Evolutionary conservation across 2,797 vertebrate species (phyloP), one percentile per base, ranked within the genome.

Genomic region (Cuculus canorus): DNA sequence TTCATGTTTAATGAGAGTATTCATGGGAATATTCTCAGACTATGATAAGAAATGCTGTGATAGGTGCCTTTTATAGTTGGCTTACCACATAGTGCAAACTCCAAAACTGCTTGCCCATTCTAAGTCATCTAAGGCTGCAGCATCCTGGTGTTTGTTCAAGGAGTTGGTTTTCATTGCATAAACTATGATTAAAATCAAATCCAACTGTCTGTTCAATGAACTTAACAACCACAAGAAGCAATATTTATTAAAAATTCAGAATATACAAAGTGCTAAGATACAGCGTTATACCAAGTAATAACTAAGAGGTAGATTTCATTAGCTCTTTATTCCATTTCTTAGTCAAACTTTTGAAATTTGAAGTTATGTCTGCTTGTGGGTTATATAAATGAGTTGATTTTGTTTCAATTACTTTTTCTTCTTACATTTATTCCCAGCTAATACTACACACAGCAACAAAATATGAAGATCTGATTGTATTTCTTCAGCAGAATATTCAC

Each of bases 401-500:
- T 70, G 16, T 90, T 77, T 50, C 21, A 56, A 17, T 59, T 24
- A 30, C 11, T 21, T 66, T 32, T 68, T 71, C 37, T 48, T 35
- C 8, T 80, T 70, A 11, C 10, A 10, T 90, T 87, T 69, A 15
- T 82, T 86, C 86, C 47, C 92, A 98, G 98, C 96, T 98, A 17
- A 93, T 72, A 7, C 86, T 98, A 8, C 88, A 98, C 60, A 96
- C 52, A 37, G 30, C 97, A 85, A 96, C 86, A 7, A 97, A 91
- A 81, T 97, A 96, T 0, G 98, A 98, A 86, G 98, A 98, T 50
- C 87, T 98, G 86, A 77, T 95, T 81, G 68, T 70, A 14, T 97
- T 98, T 64, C 96, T 98, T 8, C 97, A 98, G 50, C 97, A 98
- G 35, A 98, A 96, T 45, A 93, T 98, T 85, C 97, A 80, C 33